Evolutionary conservation across 2,888 invertebrate species (phyloP).

Genomic region (Tachina lurida): DNA sequence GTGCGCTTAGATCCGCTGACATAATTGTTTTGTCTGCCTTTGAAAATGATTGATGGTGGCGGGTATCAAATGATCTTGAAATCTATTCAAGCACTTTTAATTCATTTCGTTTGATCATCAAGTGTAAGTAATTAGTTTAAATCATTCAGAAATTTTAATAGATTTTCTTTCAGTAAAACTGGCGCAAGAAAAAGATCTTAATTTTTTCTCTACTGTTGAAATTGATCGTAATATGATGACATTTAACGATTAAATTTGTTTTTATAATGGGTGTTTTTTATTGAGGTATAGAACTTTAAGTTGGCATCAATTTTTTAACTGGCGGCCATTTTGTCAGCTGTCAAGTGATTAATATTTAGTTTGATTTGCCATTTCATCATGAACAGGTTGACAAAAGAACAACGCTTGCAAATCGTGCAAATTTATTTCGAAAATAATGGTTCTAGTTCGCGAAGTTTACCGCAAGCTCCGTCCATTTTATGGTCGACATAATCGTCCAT

Average conservation of each 20-base stretch:
- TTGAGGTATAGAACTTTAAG: no score
- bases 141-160: conserved; percentile 29
- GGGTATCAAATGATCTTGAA: conserved; percentile 33
- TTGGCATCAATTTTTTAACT: no score
- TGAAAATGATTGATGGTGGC: conserved; percentile 59
- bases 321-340: no score
- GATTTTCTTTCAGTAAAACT: neutral
- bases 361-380: no score
- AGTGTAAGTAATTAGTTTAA: conserved; percentile 63
- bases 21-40: conserved; percentile 46
- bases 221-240: conserved; percentile 68
- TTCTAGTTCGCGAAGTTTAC: no score
- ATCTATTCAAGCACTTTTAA: neutral
- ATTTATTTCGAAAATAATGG: no score
- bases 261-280: no score
- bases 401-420: no score
- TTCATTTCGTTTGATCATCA: conserved; percentile 44
- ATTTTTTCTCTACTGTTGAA: conserved; percentile 2
- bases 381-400: no score
- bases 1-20: conserved; percentile 17
- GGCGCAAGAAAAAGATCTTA: neutral
- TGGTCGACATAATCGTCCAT: no score
- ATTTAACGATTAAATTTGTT: conserved; percentile 37
- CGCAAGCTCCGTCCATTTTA: no score
- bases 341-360: no score